phyloP scores from a whole-genome alignment of 1,140 invertebrate genomes.

The Drosophila setifemur region DNA sequence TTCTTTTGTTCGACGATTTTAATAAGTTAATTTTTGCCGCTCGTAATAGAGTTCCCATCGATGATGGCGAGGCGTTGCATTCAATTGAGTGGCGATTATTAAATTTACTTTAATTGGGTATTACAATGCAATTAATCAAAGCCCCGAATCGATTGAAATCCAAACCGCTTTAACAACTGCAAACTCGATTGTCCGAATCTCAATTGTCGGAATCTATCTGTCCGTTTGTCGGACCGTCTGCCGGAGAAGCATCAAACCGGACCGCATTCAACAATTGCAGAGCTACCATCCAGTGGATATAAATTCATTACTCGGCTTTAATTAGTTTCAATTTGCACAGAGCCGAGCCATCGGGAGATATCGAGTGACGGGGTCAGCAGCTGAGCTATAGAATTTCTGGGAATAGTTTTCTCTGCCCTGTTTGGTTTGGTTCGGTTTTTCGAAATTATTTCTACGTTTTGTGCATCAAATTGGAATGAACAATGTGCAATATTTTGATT shows the following conservation, averaged over 20 bases:
- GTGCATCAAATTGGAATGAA: conserved; percentile 50
- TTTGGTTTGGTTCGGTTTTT: conserved; percentile 21
- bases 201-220: no score
- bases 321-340: conserved; percentile 66
- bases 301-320: conserved; percentile 57
- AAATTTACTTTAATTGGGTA: conserved; percentile 55
- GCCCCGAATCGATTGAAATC: conserved; percentile 34
- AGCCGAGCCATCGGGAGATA: conserved; percentile 26
- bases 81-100: conserved; percentile 50
- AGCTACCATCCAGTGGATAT: conserved; percentile 4
- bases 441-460: conserved; percentile 38
- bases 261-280: background rate
- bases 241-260: background rate
- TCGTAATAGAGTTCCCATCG: conserved; percentile 22
- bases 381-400: conserved; percentile 8
- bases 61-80: background rate
- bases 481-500: conserved; percentile 47
- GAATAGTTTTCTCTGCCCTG: background rate
- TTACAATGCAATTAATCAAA: conserved; percentile 64
- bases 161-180: conserved; percentile 40
- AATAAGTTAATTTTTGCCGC: conserved; percentile 21
- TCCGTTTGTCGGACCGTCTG: background rate
- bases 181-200: conserved; percentile 27
- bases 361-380: conserved; percentile 31
- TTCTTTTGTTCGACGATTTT: conserved; percentile 10